A percentile compares a stretch with the other conserved stretches of the same genome.
Conservation (phyloP, 2,888 invertebrate species). For the Dicroscelio sp. region DNA sequence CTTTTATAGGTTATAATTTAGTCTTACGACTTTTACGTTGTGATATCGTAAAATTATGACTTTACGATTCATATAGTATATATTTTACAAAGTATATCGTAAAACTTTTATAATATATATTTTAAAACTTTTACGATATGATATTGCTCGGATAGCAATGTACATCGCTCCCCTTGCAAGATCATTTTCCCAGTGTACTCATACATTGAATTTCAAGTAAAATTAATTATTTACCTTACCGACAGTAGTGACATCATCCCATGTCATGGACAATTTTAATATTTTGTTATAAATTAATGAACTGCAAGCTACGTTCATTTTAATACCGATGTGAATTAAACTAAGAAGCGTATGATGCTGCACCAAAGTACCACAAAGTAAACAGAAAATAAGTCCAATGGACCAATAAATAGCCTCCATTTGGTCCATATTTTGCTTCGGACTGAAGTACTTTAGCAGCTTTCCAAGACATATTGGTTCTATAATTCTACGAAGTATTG, state of each 20-base stretch:
- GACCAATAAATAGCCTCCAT: slow-evolving; percentile 91
- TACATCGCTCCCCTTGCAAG: too few relatives aligned
- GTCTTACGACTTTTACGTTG: too few relatives aligned
- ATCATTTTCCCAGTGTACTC: too few relatives aligned
- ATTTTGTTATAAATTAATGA: slow-evolving; percentile 95
- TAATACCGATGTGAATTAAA: slow-evolving; percentile 93
- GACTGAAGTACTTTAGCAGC: slow-evolving; percentile 87
- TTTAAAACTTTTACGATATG: too few relatives aligned
- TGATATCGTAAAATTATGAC: too few relatives aligned
- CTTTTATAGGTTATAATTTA: too few relatives aligned
- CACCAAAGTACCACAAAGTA: slow-evolving; percentile 91
- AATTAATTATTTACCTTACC: slow-evolving; percentile 22
- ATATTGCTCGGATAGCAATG: too few relatives aligned
- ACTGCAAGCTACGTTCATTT: slow-evolving; percentile 94
- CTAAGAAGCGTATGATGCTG: slow-evolving; percentile 92
- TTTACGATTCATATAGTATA: too few relatives aligned
- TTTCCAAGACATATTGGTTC: slow-evolving; percentile 89
- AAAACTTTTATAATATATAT: too few relatives aligned
- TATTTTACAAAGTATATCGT: too few relatives aligned
- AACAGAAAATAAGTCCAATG: slow-evolving; percentile 89
- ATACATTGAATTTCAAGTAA: neutral
- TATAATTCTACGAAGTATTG: slow-evolving; percentile 85
- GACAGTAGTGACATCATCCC: slow-evolving; percentile 95
- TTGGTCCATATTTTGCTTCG: slow-evolving; percentile 76
- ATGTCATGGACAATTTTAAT: slow-evolving; percentile 95